Percentiles rank a stretch among this genome's conserved stretches.
These are phyloP conservation scores for Chironomus riparius DNA, from an alignment of 2,888 invertebrate species.

Conservation along the genomic window DNA sequence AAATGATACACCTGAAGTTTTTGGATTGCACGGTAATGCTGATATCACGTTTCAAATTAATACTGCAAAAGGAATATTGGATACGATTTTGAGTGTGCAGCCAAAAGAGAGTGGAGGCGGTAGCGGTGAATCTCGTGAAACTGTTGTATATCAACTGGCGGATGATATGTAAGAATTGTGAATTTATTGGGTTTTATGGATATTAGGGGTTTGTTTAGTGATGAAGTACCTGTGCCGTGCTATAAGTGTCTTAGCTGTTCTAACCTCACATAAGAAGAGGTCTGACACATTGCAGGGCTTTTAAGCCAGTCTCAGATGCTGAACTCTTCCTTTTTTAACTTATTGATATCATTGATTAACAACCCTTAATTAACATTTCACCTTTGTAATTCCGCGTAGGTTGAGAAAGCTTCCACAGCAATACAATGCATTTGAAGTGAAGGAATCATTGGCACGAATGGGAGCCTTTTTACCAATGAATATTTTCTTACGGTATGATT, in stretches of 20 bases:
- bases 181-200: no score
- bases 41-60: slow-evolving; percentile 98
- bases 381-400: neutral
- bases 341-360: no score
- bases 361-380: neutral
- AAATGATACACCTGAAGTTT: slow-evolving; percentile 89
- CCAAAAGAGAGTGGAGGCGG: slow-evolving; percentile 89
- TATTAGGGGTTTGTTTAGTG: neutral
- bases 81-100: slow-evolving; percentile 92
- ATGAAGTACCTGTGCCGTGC: no score
- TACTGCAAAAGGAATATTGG: slow-evolving; percentile 85
- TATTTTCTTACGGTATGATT: slow-evolving; percentile 65
- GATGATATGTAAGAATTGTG: slow-evolving; percentile 64
- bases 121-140: slow-evolving; percentile 88
- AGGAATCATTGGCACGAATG: slow-evolving; percentile 82
- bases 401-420: slow-evolving; percentile 71
- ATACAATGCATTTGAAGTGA: slow-evolving; percentile 82
- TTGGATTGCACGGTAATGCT: slow-evolving; percentile 92
- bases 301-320: no score
- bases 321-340: no score
- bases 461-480: slow-evolving; percentile 91
- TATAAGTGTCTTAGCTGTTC: no score
- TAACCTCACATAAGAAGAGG: no score
- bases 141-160: slow-evolving; percentile 81
- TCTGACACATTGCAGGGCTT: no score